Conservation (phyloP, 2,113 vertebrate species). For the Cyphomyrus plagiostoma region DNA sequence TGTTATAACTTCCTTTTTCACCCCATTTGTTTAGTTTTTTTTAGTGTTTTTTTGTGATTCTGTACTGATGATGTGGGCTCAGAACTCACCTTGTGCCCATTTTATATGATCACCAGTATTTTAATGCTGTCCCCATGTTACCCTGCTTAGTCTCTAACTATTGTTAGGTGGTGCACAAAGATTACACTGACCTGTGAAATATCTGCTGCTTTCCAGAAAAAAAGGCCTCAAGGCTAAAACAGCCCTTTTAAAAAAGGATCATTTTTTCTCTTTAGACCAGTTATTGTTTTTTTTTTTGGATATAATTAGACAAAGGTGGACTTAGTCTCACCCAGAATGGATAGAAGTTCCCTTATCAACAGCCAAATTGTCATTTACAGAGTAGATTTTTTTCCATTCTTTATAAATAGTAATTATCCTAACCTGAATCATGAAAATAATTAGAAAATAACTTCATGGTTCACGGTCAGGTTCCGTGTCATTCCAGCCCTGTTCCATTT, state of each 20-base stretch:
- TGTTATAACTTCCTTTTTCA: not conserved
- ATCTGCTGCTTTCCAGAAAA: not conserved
- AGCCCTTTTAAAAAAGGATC: not conserved
- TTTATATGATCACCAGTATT: not conserved
- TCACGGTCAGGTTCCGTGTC: not conserved
- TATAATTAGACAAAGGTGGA: not conserved
- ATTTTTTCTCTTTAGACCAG: not conserved
- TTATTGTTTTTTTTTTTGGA: not conserved
- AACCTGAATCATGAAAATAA: not conserved
- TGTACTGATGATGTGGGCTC: not conserved
- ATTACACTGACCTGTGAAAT: conserved; percentile 1
- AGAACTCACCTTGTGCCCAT: not conserved
- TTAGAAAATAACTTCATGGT: not conserved
- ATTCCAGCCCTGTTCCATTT: not conserved
- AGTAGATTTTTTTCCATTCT: not conserved
- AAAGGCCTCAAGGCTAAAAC: not conserved
- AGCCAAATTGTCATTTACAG: not conserved
- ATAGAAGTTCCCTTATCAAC: not conserved
- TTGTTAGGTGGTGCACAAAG: not conserved
- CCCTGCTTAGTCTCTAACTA: not conserved
- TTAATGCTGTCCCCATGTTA: not conserved
- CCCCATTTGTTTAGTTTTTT: not conserved
- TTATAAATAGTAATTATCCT: conserved; percentile 1
- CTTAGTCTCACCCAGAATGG: not conserved
- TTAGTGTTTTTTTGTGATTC: not conserved